These are phyloP conservation scores for Microctenopoma steveboyesi DNA, from an alignment of 2,797 vertebrate species.

Conservation along the genomic window DNA sequence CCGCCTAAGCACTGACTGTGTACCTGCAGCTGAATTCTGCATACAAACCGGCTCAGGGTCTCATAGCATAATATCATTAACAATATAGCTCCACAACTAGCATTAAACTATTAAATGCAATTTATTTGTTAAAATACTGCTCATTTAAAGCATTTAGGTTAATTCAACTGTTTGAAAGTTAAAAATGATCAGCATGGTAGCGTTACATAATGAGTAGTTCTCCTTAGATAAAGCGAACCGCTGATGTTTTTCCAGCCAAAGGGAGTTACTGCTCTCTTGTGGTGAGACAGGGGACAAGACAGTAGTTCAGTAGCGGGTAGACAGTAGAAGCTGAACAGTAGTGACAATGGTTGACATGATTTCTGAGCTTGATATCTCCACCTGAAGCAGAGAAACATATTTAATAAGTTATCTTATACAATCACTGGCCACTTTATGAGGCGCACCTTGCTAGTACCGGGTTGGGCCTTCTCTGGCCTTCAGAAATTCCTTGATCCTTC, in stretches of 20 bases:
- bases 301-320: too few relatives aligned
- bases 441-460: too few relatives aligned
- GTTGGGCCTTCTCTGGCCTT: too few relatives aligned
- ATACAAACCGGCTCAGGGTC: background rate
- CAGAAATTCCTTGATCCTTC: too few relatives aligned
- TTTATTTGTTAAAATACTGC: background rate
- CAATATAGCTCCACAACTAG: background rate
- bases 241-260: slow-evolving; percentile 1
- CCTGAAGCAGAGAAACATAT: too few relatives aligned
- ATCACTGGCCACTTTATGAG: too few relatives aligned
- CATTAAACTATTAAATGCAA: background rate
- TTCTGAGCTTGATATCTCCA: too few relatives aligned
- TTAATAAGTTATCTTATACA: too few relatives aligned
- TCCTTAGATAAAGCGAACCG: background rate
- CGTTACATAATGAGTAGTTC: background rate
- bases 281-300: slow-evolving; percentile 24
- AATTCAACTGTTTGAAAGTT: background rate
- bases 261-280: slow-evolving; percentile 69
- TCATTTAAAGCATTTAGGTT: background rate
- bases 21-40: slow-evolving; percentile 2
- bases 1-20: slow-evolving; percentile 9
- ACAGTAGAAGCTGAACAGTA: too few relatives aligned
- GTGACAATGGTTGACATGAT: too few relatives aligned
- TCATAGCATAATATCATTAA: background rate
- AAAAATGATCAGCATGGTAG: background rate